These are phyloP conservation scores for Phoebastria nigripes DNA, from an alignment of 2,797 vertebrate species.

Conservation along the genomic window DNA sequence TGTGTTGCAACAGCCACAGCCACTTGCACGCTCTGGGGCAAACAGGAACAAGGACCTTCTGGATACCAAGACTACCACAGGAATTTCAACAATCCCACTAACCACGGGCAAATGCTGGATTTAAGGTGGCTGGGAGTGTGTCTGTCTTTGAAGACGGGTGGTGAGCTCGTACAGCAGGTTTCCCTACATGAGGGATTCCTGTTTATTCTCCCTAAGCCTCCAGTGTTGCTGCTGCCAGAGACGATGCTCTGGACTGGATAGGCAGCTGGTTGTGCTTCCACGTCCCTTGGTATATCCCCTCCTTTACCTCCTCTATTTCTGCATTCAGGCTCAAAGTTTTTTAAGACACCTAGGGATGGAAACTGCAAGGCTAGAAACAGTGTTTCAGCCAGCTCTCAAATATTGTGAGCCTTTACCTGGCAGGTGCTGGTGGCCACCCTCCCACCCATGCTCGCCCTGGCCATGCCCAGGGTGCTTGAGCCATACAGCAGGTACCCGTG, in stretches of 20 bases:
- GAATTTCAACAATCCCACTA: background rate
- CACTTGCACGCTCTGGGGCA: fast-evolving
- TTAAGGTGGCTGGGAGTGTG: background rate
- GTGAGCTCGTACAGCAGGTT: background rate
- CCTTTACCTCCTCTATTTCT: background rate
- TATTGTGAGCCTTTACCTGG: background rate
- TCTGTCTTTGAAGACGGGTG: background rate
- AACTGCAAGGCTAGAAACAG: background rate
- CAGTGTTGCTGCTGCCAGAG: background rate
- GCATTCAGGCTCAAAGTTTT: background rate
- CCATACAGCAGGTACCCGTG: background rate
- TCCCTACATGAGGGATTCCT: fast-evolving
- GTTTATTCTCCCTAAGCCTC: background rate
- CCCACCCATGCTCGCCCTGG: background rate
- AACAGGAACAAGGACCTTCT: background rate
- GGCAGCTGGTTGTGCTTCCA: background rate
- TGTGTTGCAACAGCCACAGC: background rate
- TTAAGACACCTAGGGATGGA: fast-evolving
- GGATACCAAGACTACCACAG: background rate
- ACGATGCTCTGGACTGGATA: background rate
- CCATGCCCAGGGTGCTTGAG: background rate
- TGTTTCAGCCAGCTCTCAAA: background rate
- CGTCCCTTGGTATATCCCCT: background rate
- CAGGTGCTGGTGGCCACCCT: background rate
- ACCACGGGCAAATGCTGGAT: background rate